phyloP scores from a whole-genome alignment of 2,113 vertebrate species.

The Plotosus lineatus region DNA sequence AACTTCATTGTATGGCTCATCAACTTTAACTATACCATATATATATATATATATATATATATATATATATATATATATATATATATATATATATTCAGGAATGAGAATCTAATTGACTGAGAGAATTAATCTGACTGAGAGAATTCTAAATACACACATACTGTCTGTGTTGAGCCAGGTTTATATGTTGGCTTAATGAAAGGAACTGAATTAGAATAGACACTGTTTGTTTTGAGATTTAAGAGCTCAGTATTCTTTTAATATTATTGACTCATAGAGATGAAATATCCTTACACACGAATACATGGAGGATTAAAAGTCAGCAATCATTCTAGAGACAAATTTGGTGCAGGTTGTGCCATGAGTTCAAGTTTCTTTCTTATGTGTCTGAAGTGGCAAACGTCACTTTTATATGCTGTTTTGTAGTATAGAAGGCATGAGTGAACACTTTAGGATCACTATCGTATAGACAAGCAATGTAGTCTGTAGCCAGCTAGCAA shows the following conservation, averaged over 20 bases:
- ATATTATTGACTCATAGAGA: slow-evolving; percentile 9
- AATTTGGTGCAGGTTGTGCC: neutral
- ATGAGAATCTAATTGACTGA: too few species aligned
- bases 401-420: neutral
- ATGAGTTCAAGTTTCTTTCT: neutral
- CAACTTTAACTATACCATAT: too few species aligned
- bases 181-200: slow-evolving; percentile 12
- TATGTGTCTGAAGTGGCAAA: too few species aligned
- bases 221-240: neutral
- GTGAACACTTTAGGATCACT: neutral
- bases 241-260: slow-evolving; percentile 4
- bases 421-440: neutral
- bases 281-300: neutral
- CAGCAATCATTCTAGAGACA: neutral
- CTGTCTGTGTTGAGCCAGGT: neutral
- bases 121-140: neutral
- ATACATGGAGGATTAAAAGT: neutral
- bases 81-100: too few species aligned
- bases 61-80: too few species aligned
- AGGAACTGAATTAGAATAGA: neutral
- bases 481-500: too few species aligned
- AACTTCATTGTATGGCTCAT: too few species aligned
- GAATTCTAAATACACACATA: neutral
- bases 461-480: neutral
- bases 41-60: too few species aligned